phyloP scores from a whole-genome alignment of 2,797 vertebrate species.

The Trematomus bernacchii region DNA sequence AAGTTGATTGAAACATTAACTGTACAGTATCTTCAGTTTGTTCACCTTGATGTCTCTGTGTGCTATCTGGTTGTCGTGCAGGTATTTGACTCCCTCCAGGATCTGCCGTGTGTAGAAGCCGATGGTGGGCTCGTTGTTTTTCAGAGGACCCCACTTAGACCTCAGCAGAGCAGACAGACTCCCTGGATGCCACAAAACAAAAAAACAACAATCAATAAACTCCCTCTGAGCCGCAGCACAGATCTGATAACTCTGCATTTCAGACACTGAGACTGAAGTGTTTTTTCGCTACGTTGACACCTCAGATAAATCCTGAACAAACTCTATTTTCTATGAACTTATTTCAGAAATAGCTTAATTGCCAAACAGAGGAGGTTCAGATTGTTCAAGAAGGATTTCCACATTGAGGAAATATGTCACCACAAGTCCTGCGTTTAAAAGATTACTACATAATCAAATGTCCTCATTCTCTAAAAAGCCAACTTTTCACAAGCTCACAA shows the following conservation, averaged over 20 bases:
- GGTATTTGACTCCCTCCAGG: slow-evolving; percentile 97
- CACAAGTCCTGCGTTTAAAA: too few species aligned
- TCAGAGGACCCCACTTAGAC: slow-evolving; percentile 98
- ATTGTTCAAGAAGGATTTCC: too few species aligned
- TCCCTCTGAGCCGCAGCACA: slow-evolving; percentile 7
- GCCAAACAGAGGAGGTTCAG: too few species aligned
- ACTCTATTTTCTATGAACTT: background rate
- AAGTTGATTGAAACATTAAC: background rate
- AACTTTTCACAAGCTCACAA: too few species aligned
- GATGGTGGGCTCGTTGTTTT: slow-evolving; percentile 97
- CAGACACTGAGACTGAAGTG: background rate
- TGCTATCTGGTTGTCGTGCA: slow-evolving; percentile 99
- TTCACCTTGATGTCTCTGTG: slow-evolving; percentile 98
- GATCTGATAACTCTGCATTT: background rate
- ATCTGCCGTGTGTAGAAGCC: slow-evolving; percentile 99
- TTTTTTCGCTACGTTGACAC: too few species aligned
- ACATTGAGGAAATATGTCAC: too few species aligned
- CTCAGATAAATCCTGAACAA: background rate
- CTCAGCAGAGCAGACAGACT: slow-evolving; percentile 97
- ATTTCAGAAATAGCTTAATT: background rate
- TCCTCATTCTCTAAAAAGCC: too few species aligned
- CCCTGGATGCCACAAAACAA: slow-evolving; percentile 78
- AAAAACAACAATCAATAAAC: slow-evolving; percentile 16
- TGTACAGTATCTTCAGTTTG: accelerated
- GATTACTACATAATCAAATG: too few species aligned